These are phyloP conservation scores for Coendou prehensilis DNA, from an alignment of 2,797 vertebrate species.

Conservation along the genomic window DNA sequence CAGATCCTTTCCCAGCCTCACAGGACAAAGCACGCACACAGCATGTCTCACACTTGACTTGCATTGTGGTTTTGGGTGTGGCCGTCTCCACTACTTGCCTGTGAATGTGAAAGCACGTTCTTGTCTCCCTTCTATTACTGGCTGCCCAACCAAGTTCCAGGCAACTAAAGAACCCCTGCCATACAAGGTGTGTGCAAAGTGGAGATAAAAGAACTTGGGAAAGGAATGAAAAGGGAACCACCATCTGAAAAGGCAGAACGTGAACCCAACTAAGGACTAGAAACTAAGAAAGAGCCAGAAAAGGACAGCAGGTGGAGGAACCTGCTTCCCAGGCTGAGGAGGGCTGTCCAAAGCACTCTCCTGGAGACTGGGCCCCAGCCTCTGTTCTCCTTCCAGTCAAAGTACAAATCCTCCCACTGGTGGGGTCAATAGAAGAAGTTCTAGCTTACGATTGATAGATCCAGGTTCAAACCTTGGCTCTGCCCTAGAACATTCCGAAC, in stretches of 20 bases:
- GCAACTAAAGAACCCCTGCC: neutral
- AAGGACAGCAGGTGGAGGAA: neutral
- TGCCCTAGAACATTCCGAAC: neutral
- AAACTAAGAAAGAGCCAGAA: neutral
- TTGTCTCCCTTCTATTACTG: neutral
- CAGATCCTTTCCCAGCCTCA: neutral
- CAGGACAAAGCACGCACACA: neutral
- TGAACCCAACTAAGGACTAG: fast-evolving
- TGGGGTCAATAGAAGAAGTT: neutral
- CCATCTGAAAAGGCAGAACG: neutral
- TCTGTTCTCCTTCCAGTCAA: neutral
- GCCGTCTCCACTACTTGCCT: neutral
- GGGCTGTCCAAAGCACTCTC: too few species aligned
- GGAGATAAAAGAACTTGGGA: neutral
- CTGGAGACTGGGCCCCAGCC: neutral
- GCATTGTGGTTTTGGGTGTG: neutral
- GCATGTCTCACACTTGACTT: neutral
- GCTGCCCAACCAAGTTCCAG: neutral
- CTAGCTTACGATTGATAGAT: neutral
- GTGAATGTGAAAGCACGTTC: neutral
- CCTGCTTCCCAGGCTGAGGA: neutral
- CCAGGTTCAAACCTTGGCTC: neutral
- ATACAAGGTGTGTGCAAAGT: neutral
- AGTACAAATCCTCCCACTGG: neutral
- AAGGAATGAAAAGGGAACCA: neutral